Evolutionary conservation across 64 coral and sea anemone genomes (phyloP).

Genomic region (Dendrophyllia cribrosa): DNA sequence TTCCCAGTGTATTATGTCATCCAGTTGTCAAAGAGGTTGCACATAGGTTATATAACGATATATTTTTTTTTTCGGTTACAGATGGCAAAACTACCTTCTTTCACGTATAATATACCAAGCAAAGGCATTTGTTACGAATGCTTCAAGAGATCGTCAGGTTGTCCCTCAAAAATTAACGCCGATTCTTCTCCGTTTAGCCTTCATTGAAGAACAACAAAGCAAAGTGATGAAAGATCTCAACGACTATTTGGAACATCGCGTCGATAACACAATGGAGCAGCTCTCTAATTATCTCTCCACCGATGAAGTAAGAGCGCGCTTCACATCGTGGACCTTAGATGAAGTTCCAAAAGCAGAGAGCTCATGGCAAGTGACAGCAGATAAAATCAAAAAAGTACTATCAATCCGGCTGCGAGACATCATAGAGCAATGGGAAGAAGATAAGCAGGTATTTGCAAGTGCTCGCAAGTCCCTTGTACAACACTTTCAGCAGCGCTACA

Average conservation of each 20-base stretch:
- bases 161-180: neutral
- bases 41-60: no score
- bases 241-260: neutral
- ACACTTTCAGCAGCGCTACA: constrained; percentile 24
- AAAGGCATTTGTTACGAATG: neutral
- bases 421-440: constrained; percentile 46
- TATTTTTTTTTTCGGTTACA: neutral
- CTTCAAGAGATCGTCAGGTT: neutral
- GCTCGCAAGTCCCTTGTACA: neutral
- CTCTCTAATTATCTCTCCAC: neutral
- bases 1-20: no score
- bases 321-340: constrained; percentile 9
- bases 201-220: neutral
- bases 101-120: neutral
- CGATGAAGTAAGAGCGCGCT: neutral
- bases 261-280: neutral
- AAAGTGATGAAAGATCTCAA: neutral
- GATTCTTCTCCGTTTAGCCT: neutral
- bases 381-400: neutral
- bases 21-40: no score
- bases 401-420: neutral
- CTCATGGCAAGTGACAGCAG: constrained; percentile 4
- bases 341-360: constrained; percentile 1
- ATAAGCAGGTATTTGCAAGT: constrained; percentile 7
- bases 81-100: neutral